These are phyloP conservation scores for Pangasianodon hypophthalmus DNA, from an alignment of 2,113 vertebrate genomes.

Conservation along the genomic window DNA sequence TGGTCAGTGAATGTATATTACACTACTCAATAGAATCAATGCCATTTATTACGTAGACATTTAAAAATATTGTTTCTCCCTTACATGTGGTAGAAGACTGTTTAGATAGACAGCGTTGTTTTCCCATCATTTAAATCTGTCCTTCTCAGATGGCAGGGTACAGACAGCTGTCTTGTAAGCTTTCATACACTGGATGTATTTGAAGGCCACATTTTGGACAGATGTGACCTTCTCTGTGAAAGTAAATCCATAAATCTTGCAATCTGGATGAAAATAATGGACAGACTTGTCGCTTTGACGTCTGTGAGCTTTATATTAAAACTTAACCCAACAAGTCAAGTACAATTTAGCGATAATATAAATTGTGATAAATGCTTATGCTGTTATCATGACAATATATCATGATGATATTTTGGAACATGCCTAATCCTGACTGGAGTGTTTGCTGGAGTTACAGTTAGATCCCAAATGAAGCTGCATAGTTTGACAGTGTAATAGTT, in stretches of 20 bases:
- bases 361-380: too few species aligned
- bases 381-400: background rate
- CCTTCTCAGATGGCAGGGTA: background rate
- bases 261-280: conserved; percentile 4
- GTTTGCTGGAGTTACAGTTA: background rate
- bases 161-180: background rate
- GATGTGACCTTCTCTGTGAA: background rate
- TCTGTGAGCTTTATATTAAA: background rate
- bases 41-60: background rate
- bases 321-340: background rate
- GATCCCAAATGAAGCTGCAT: background rate
- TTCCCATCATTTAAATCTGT: background rate
- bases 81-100: background rate
- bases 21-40: too few species aligned
- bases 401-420: background rate
- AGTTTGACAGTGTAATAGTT: background rate
- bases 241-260: background rate
- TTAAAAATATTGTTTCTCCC: background rate
- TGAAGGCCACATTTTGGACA: conserved; percentile 8
- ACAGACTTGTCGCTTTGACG: background rate
- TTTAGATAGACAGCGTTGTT: background rate
- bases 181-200: background rate
- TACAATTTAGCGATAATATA: background rate
- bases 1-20: background rate
- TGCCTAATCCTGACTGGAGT: background rate